phyloP scores from a whole-genome alignment of 2,888 invertebrate species.

The Choreutis nemorana region DNA sequence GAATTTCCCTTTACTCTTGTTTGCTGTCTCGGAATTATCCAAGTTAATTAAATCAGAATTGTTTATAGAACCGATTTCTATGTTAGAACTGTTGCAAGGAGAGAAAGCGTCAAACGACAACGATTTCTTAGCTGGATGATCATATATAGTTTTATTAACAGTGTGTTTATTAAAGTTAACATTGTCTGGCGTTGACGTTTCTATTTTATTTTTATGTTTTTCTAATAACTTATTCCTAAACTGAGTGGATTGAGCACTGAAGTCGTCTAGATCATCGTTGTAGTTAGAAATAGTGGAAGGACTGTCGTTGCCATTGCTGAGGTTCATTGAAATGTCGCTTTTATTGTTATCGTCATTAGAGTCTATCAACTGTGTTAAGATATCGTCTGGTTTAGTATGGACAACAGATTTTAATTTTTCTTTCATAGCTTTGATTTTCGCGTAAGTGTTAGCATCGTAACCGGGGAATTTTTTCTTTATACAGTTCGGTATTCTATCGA shows the following conservation, averaged over 20 bases:
- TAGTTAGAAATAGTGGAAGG: constrained; percentile 19
- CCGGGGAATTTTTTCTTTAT: constrained; percentile 69
- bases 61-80: too few species aligned
- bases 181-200: constrained; percentile 38
- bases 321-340: constrained; percentile 16
- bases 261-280: constrained; percentile 28
- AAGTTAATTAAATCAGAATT: constrained; percentile 20
- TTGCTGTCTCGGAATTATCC: constrained; percentile 20
- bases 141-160: constrained; percentile 28
- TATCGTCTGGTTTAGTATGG: constrained; percentile 41
- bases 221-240: constrained; percentile 6
- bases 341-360: constrained; percentile 14
- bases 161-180: constrained; percentile 18
- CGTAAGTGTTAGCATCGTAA: constrained; percentile 63
- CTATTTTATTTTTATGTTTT: constrained; percentile 7
- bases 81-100: constrained; percentile 21
- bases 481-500: constrained; percentile 70
- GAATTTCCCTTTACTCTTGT: constrained; percentile 45
- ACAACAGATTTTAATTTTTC: constrained; percentile 60
- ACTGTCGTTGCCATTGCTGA: constrained; percentile 14
- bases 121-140: constrained; percentile 28
- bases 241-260: constrained; percentile 25
- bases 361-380: constrained; percentile 14
- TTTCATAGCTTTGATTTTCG: constrained; percentile 63
- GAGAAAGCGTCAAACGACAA: constrained; percentile 33